Base-by-base conservation (phyloP, 1,140 invertebrate genomes). In the Drosophila parabipectinata region DNA sequence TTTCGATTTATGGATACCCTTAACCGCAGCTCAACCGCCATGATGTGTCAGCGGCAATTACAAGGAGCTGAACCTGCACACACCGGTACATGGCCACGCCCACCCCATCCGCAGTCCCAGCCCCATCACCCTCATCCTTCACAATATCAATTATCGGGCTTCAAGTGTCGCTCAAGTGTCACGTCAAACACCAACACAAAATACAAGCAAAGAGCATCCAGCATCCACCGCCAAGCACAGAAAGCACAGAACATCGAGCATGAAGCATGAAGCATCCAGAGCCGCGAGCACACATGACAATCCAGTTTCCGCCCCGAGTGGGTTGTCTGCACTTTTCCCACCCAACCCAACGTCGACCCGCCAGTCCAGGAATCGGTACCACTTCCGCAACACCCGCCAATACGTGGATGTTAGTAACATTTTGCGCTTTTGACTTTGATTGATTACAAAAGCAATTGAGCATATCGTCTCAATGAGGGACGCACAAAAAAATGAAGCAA, bases 371-470 rank as follows among this genome's bases (percentile, higher is more conserved):
- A 48, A 15, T 48, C 14, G 8, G 28, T 37, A 9, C 14, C 7
- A 10, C 26, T 26, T 30, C 8, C 12, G 9, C n/a, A 44, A 15
- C 51, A 21, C 15, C n/a, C 37, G 8, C 60, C 45, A 44, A 63
- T 45, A 15, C 34, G 63, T 50, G 50, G 51, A 24, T 64, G 60
- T 67, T 52, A 67, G 63, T 62, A 55, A 63, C 58, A 21, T 54
- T 66, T 61, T 69, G 24, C 57, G 67, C 56, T 61, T 50, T 34
- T 83, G 79, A 84, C 81, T 84, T 84, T 84, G 81, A 84, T 84
- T 84, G 81, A 84, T 84, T 84, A 77, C 82, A 66, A 87, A 84
- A 81, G 82, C 81, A 84, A 84, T 84, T 87, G 82, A 84, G 82
- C 77, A 62, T 71, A 74, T 52, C 54, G 63, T 47, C 54, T 60